These are phyloP conservation scores for Orchesella flavescens DNA, from an alignment of 2,888 invertebrate species.

Conservation along the genomic window DNA sequence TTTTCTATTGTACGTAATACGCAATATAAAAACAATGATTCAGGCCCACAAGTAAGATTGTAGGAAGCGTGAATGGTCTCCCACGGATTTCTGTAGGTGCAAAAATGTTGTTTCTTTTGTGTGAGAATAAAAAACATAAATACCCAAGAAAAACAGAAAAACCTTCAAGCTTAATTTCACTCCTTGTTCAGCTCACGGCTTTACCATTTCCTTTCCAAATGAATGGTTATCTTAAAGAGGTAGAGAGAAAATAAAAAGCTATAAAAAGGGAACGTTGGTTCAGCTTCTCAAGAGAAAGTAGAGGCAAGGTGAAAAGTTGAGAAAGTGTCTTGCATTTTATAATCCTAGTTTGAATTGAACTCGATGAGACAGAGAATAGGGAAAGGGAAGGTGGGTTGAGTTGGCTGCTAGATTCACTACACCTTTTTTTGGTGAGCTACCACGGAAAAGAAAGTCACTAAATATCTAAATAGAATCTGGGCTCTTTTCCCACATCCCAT, in stretches of 20 bases:
- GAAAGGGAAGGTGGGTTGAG: no score
- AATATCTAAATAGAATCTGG: slow-evolving; percentile 26
- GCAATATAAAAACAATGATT: background rate
- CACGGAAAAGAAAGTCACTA: background rate
- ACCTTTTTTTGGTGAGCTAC: background rate
- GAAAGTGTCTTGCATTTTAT: no score
- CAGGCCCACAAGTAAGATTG: background rate
- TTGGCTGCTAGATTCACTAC: no score
- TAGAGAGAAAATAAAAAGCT: no score
- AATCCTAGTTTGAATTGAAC: no score
- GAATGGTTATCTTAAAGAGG: no score
- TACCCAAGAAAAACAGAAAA: background rate
- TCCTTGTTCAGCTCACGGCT: background rate
- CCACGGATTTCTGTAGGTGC: no score
- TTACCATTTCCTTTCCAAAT: background rate
- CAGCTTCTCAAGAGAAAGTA: no score
- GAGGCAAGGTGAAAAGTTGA: no score
- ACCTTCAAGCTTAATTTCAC: slow-evolving; percentile 3
- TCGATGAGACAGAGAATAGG: no score
- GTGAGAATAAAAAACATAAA: background rate
- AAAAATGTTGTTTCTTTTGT: background rate
- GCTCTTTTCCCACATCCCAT: background rate
- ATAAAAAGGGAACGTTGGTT: no score
- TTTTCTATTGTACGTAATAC: background rate
- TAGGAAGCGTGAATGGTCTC: no score